These are phyloP conservation scores for Andrena haemorrhoa DNA, from an alignment of 2,888 invertebrate genomes.

Conservation along the genomic window DNA sequence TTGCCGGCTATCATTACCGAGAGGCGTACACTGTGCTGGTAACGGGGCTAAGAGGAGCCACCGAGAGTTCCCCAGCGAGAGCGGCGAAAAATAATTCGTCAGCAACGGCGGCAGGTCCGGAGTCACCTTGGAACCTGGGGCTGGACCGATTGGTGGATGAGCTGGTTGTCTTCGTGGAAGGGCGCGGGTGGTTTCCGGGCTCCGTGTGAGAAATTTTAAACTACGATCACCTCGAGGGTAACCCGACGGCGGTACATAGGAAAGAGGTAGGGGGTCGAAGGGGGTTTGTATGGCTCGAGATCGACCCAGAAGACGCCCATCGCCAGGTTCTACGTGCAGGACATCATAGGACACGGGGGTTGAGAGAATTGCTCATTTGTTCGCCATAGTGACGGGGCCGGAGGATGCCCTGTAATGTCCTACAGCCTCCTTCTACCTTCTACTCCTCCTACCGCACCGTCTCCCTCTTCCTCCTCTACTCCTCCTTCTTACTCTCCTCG, in stretches of 20 bases:
- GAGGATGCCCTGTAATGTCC: constrained; percentile 82
- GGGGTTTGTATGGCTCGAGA: constrained; percentile 68
- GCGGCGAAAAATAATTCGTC: constrained; percentile 81
- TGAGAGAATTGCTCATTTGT: constrained; percentile 84
- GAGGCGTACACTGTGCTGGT: neutral
- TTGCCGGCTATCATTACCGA: neutral
- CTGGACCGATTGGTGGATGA: constrained; percentile 60
- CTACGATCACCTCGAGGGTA: constrained; percentile 81
- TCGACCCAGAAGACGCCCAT: constrained; percentile 79
- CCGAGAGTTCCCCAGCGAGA: constrained; percentile 65
- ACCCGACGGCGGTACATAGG: constrained; percentile 65
- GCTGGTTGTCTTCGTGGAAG: constrained; percentile 63
- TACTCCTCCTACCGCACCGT: constrained; percentile 45
- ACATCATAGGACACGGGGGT: constrained; percentile 83
- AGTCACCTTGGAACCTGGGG: constrained; percentile 50
- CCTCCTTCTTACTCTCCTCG: constrained; percentile 44
- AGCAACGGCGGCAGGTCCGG: constrained; percentile 67
- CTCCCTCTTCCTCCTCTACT: constrained; percentile 43
- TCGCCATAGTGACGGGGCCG: constrained; percentile 81
- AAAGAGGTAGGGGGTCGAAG: constrained; percentile 67
- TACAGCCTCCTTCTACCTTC: constrained; percentile 75
- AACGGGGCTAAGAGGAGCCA: constrained; percentile 51
- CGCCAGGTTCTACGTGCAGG: constrained; percentile 81
- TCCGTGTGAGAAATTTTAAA: constrained; percentile 84
- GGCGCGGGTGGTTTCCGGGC: constrained; percentile 79